These are phyloP conservation scores for Corythornis leucogaster DNA, from an alignment of 2,797 vertebrate genomes.

Conservation along the genomic window DNA sequence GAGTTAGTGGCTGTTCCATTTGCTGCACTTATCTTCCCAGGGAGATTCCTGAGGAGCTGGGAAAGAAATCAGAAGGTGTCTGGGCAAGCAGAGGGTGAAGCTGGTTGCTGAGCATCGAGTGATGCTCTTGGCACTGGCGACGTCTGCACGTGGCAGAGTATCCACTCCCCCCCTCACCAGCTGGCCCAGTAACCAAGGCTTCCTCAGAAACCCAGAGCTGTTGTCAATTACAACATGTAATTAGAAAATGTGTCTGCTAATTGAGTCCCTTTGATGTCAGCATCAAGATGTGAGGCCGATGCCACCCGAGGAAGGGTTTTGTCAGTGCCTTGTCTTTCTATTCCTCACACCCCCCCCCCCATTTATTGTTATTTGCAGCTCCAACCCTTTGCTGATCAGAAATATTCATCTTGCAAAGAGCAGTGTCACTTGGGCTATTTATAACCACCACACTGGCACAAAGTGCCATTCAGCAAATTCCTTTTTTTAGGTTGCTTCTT, in stretches of 20 bases:
- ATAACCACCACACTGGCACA: conserved; percentile 49
- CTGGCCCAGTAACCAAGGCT: conserved; percentile 46
- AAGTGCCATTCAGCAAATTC: conserved; percentile 61
- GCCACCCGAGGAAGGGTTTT: neutral
- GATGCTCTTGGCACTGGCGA: neutral
- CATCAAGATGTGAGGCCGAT: conserved; percentile 8
- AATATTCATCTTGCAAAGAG: conserved; percentile 27
- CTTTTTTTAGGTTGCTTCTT: conserved; percentile 57
- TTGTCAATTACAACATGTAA: conserved; percentile 53
- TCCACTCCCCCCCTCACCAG: conserved; percentile 15
- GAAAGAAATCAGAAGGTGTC: neutral
- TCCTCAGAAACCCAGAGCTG: conserved; percentile 51
- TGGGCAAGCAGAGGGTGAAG: neutral
- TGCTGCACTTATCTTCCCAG: neutral
- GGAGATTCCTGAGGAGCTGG: neutral
- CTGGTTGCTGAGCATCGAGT: neutral
- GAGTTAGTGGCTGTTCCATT: neutral
- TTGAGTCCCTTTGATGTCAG: conserved; percentile 60
- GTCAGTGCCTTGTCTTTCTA: neutral
- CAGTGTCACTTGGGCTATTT: conserved; percentile 58
- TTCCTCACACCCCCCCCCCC: neutral
- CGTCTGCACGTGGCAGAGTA: neutral
- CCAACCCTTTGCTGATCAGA: conserved; percentile 30
- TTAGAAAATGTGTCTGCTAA: conserved; percentile 63
- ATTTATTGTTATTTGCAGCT: conserved; percentile 60